phyloP scores from a whole-genome alignment of 1,140 invertebrate genomes.

The Temnothorax longispinosus region DNA sequence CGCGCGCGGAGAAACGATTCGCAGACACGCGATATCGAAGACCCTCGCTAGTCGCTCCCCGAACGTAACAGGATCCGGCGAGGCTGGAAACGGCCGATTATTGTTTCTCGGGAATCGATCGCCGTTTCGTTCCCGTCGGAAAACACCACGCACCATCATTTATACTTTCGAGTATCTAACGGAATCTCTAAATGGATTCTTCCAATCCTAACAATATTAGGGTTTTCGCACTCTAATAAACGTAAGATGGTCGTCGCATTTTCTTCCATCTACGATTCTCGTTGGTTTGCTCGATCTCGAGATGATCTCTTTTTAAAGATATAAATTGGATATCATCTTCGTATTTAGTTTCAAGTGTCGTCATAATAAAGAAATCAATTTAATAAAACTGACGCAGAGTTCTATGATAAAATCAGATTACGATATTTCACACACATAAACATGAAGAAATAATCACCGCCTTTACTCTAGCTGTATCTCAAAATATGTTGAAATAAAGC shows the following conservation, averaged over 20 bases:
- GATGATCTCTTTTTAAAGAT: neutral
- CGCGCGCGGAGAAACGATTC: conserved; percentile 10
- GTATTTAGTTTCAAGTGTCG: neutral
- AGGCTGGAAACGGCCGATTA: conserved; percentile 1
- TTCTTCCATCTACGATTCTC: neutral
- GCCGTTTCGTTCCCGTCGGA: neutral
- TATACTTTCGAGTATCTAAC: neutral
- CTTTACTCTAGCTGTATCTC: neutral
- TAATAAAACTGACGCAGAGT: neutral
- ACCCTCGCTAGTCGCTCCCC: neutral
- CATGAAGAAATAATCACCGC: neutral
- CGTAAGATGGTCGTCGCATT: neutral
- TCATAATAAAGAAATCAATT: neutral
- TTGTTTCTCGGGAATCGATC: conserved; percentile 25
- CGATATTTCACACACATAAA: neutral
- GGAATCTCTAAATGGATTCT: neutral
- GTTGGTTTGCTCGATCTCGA: neutral
- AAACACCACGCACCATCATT: neutral
- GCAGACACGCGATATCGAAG: conserved; percentile 22
- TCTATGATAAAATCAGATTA: no score
- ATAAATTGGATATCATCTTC: neutral
- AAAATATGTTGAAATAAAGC: neutral
- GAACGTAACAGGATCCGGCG: conserved; percentile 12
- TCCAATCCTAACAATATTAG: neutral
- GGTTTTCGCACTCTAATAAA: neutral